phyloP scores from a whole-genome alignment of 2,797 vertebrate species.

The Spinibarbus caldwelli region DNA sequence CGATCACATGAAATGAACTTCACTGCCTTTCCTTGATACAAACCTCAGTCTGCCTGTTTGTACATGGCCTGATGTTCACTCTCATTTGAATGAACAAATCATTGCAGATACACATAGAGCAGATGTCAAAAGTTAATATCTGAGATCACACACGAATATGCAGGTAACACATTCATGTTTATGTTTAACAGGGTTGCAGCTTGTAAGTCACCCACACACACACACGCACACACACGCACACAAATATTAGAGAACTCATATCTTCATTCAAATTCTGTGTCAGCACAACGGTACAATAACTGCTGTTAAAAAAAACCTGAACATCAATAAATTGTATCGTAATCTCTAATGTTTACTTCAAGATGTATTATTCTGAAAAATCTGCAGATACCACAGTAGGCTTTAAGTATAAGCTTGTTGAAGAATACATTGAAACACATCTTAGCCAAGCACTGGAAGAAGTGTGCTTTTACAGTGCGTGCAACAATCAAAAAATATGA shows the following conservation, averaged over 20 bases:
- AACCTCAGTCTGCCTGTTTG: conserved; percentile 6
- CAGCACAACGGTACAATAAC: neutral
- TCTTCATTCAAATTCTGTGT: neutral
- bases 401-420: neutral
- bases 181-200: neutral
- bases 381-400: neutral
- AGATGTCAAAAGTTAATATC: conserved; percentile 20
- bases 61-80: neutral
- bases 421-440: neutral
- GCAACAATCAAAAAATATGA: neutral
- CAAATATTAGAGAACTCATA: neutral
- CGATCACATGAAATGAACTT: conserved; percentile 27
- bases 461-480: neutral
- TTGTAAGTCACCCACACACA: neutral
- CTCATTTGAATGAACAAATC: conserved; percentile 13
- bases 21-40: neutral
- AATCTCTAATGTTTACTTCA: neutral
- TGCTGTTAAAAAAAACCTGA: neutral
- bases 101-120: neutral
- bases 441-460: neutral
- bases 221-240: neutral
- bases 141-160: neutral
- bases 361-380: neutral
- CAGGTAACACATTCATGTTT: neutral
- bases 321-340: neutral